These are phyloP conservation scores for Cottus gobio DNA, from an alignment of 2,113 vertebrate genomes.

Conservation along the genomic window DNA sequence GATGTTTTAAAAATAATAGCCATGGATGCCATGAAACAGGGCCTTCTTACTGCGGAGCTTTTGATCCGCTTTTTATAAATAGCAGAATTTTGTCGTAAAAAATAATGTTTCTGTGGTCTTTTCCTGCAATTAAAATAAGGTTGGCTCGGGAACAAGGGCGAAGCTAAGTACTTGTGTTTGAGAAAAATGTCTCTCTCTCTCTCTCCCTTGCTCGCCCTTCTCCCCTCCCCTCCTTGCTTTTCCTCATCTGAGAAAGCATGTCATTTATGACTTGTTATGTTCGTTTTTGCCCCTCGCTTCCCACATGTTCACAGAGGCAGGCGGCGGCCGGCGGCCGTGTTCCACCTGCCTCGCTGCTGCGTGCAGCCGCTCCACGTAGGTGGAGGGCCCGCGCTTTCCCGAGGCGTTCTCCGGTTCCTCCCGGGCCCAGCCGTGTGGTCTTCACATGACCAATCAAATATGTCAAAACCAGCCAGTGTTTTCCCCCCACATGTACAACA, in stretches of 20 bases:
- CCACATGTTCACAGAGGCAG: constrained; percentile 41
- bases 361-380: constrained; percentile 42
- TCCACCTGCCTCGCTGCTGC: constrained; percentile 73
- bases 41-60: constrained; percentile 65
- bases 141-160: constrained; percentile 79
- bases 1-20: constrained; percentile 64
- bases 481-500: constrained; percentile 77
- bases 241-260: constrained; percentile 68
- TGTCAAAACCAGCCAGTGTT: constrained; percentile 75
- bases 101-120: constrained; percentile 78
- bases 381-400: constrained; percentile 52
- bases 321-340: constrained; percentile 46
- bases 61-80: constrained; percentile 80
- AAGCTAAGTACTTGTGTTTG: constrained; percentile 62
- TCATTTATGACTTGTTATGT: constrained; percentile 79
- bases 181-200: constrained; percentile 48
- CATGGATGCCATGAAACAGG: constrained; percentile 67
- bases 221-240: constrained; percentile 9
- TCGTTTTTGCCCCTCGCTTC: constrained; percentile 59
- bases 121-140: constrained; percentile 79
- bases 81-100: constrained; percentile 81
- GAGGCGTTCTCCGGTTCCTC: constrained; percentile 59
- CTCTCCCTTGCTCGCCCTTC: not conserved
- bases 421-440: constrained; percentile 77
- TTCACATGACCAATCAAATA: constrained; percentile 83